These are phyloP conservation scores for Plecturocebus donacophilus DNA, from an alignment of 2,113 vertebrate species.

Conservation along the genomic window DNA sequence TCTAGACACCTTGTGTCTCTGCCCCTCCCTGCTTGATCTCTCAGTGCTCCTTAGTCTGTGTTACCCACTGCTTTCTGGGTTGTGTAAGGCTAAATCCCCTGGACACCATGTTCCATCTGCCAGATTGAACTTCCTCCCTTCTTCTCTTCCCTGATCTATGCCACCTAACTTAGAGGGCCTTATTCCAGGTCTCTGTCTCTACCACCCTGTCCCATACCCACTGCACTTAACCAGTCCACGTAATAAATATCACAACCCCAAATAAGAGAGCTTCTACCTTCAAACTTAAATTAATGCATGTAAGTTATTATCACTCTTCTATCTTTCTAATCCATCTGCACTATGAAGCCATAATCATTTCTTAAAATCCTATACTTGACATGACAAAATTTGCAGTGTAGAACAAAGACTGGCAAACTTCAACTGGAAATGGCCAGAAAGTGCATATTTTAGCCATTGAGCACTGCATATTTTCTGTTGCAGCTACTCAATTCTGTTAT, in stretches of 20 bases:
- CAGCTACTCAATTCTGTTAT: background rate
- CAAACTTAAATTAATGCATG: background rate
- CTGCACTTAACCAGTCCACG: background rate
- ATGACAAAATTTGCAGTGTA: conserved; percentile 29
- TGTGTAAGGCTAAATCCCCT: background rate
- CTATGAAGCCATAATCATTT: conserved; percentile 40
- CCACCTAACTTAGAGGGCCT: background rate
- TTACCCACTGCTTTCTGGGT: background rate
- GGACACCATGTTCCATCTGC: background rate
- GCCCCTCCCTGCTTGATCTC: background rate
- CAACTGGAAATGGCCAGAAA: background rate
- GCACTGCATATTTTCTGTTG: background rate
- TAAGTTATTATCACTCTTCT: background rate
- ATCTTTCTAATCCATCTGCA: background rate
- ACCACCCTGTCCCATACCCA: background rate
- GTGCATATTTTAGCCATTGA: background rate
- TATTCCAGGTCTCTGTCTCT: background rate
- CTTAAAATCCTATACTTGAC: conserved; percentile 49
- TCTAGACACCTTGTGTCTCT: background rate
- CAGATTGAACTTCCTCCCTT: background rate
- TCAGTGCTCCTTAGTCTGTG: background rate
- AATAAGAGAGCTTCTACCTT: background rate
- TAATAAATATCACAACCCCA: background rate
- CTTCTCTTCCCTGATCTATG: background rate
- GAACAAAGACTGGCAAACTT: background rate